Evolutionary conservation across 2,797 vertebrate species (phyloP).

Genomic region (Sardinella longiceps): DNA sequence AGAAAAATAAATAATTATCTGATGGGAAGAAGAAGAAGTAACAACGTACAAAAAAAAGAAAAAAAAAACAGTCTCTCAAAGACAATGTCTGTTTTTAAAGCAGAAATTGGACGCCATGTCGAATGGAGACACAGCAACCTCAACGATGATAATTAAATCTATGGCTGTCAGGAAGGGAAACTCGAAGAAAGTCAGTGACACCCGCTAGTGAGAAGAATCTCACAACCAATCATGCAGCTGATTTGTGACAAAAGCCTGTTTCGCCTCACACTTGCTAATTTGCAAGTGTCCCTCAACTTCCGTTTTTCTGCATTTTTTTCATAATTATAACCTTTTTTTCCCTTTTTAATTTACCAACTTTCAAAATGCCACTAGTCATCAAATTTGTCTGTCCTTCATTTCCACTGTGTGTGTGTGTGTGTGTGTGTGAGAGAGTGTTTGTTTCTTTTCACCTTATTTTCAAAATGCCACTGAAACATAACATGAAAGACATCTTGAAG

Average conservation of each 20-base stretch:
- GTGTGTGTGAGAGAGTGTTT: constrained; percentile 11
- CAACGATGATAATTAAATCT: constrained; percentile 39
- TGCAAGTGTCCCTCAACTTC: background rate
- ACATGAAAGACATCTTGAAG: constrained; percentile 45
- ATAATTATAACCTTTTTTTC: background rate
- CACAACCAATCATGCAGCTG: background rate
- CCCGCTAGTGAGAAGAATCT: background rate
- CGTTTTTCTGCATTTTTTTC: background rate
- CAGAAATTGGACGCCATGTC: constrained; percentile 44
- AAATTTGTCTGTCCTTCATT: background rate
- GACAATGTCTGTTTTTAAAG: constrained; percentile 34
- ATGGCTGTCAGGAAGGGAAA: constrained; percentile 31
- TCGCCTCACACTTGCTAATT: background rate
- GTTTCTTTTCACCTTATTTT: constrained; percentile 38
- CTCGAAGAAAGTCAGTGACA: background rate
- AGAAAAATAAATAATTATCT: constrained; percentile 32
- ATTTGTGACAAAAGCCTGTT: background rate
- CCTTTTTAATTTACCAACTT: background rate
- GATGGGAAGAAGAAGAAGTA: constrained; percentile 17
- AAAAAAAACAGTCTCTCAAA: background rate
- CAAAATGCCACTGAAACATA: constrained; percentile 47
- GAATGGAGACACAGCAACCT: constrained; percentile 32
- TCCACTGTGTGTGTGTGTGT: background rate
- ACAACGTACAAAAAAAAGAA: background rate
- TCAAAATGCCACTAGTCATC: background rate